Conservation (phyloP, 1,140 invertebrate species). For the Whitmania pigra region DNA sequence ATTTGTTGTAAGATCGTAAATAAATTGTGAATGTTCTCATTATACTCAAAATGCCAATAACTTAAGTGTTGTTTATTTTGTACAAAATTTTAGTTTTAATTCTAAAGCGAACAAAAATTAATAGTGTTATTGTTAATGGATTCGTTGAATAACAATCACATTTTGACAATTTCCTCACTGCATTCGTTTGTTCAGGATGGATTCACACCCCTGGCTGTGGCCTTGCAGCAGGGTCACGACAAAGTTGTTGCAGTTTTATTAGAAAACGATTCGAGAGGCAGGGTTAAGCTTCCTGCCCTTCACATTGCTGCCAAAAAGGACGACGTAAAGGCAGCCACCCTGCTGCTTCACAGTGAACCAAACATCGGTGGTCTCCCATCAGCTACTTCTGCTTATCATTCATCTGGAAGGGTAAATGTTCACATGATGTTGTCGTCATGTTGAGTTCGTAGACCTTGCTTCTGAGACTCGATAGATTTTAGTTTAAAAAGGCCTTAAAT, state of each 20-base stretch:
- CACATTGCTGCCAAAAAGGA: constrained; percentile 98
- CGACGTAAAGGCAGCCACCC: constrained; percentile 82
- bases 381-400: constrained; percentile 10
- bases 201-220: constrained; percentile 85
- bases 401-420: constrained; percentile 4
- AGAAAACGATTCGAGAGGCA: constrained; percentile 45
- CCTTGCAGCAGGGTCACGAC: constrained; percentile 91
- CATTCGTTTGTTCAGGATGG: constrained; percentile 56
- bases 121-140: too few species aligned
- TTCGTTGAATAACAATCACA: too few species aligned
- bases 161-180: too few species aligned
- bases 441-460: background rate
- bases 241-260: constrained; percentile 81
- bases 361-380: background rate
- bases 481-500: background rate
- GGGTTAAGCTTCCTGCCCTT: constrained; percentile 89
- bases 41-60: too few species aligned
- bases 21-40: too few species aligned
- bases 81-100: too few species aligned
- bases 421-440: background rate
- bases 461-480: too few species aligned
- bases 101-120: too few species aligned
- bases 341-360: constrained; percentile 67
- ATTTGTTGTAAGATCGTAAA: too few species aligned
- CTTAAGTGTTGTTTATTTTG: too few species aligned